Evolutionary conservation across 2,797 vertebrate genomes (phyloP).

Genomic region (Enteromius treurensis): DNA sequence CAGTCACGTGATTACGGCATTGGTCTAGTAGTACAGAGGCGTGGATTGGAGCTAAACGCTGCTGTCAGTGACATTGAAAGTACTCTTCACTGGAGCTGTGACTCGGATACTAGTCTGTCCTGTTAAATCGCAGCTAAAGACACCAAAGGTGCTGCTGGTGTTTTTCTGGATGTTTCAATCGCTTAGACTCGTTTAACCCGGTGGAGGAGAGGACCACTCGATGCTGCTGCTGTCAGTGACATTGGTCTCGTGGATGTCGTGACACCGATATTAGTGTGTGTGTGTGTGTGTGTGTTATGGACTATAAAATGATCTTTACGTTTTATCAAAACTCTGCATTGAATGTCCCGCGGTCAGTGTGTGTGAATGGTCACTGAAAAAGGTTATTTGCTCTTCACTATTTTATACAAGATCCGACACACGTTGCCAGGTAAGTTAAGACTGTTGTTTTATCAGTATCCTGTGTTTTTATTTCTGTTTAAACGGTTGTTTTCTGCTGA

Average conservation of each 20-base stretch:
- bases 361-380: slow-evolving; percentile 25
- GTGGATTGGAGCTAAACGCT: neutral
- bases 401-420: neutral
- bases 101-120: too few relatives aligned
- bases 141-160: neutral
- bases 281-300: neutral
- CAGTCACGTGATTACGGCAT: neutral
- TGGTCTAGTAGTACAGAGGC: neutral
- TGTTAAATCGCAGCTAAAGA: neutral
- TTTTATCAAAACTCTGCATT: neutral
- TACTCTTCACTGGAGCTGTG: neutral
- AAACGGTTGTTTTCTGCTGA: neutral
- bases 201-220: neutral
- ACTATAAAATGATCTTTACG: neutral
- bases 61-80: slow-evolving; percentile 26
- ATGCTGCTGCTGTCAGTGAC: neutral
- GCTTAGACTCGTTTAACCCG: neutral
- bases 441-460: neutral
- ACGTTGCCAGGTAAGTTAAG: slow-evolving; percentile 32
- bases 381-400: neutral
- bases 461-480: neutral
- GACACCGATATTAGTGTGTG: neutral
- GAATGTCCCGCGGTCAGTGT: neutral
- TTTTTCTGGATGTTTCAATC: neutral
- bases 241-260: slow-evolving; percentile 25